Percentiles rank a stretch among this genome's conserved stretches.
Conservation (phyloP, 2,113 vertebrate species). For the Apteryx owenii region DNA sequence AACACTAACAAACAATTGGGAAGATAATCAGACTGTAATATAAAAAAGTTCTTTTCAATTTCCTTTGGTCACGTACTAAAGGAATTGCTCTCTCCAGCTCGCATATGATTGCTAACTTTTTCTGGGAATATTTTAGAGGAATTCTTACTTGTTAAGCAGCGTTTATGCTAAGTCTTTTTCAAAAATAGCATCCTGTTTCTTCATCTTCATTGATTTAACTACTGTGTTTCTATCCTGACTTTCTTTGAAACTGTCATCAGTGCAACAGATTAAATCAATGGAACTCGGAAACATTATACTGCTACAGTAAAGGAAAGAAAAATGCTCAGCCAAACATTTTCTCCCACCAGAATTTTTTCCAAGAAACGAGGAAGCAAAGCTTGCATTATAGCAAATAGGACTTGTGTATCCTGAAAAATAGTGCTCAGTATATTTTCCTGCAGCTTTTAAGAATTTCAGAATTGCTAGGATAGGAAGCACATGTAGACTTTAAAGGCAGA, state of each 20-base stretch:
- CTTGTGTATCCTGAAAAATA: background rate
- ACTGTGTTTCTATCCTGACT: background rate
- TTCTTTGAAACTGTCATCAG: background rate
- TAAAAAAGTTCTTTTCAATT: too few species aligned
- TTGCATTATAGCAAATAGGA: background rate
- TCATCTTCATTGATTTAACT: background rate
- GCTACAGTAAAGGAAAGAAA: background rate
- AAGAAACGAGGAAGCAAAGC: background rate
- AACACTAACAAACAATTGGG: background rate
- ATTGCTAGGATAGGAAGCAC: background rate
- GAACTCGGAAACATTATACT: background rate
- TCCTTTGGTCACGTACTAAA: background rate
- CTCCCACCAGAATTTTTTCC: background rate
- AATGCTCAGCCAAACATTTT: background rate
- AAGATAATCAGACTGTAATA: background rate
- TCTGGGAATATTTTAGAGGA: background rate
- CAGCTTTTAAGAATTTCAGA: background rate
- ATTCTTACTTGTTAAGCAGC: background rate
- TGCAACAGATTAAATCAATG: background rate
- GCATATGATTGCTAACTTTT: background rate
- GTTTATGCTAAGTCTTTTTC: background rate
- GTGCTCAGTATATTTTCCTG: background rate
- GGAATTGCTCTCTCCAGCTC: background rate
- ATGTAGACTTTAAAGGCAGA: background rate
- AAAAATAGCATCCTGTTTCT: background rate